Evolutionary conservation across 2,888 invertebrate genomes (phyloP), one percentile per base, ranked within the genome.

Genomic region (Celastrina argiolus): DNA sequence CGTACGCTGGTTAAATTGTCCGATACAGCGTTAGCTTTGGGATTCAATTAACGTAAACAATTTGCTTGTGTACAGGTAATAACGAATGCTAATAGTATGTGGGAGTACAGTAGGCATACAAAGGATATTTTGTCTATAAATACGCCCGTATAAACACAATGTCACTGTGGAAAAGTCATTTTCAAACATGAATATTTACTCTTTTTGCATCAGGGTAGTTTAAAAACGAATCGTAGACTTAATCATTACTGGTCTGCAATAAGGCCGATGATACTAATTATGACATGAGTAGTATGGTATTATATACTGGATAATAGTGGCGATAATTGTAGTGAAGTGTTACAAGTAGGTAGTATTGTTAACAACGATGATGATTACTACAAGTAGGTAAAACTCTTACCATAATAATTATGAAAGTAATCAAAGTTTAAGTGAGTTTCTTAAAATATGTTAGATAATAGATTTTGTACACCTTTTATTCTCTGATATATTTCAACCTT

Each of bases 1-100:
- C 2, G 2, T 8, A 10, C 2, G 4, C 16, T 16, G 4, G 58
- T 8, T 56, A 28, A 58, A 58, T 31, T 8, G 28, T 16, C 59
- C 59, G 59, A 34, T 59, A 59, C 59, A 36, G 39, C 61, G 36
- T 61, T 61, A 39, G 34, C 61, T 61, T 61, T 22, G 59, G 59
- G 59, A 36, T 61, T 61, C 61, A 61, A 61, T 61, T 61, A 61
- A 39, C 61, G 36, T 22, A 61, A 39, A 61, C 39, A 36, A 61
- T 61, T 36, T 18, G 34, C 36, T 34, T 59, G 31, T 58, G 58
- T 58, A 58, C 28, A 58, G 58, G 61, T 61, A 61, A 61, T 61
- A 61, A 36, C 61, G 34, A 39, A 59, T 18, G 31, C 59, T 59
- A 59, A 51, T 51, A 51, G 51, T 51, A 51, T 22, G 12, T 51